Percentiles rank a stretch among this genome's conserved stretches.
Conservation (phyloP, 2,113 vertebrate genomes). For the Eira barbara region DNA sequence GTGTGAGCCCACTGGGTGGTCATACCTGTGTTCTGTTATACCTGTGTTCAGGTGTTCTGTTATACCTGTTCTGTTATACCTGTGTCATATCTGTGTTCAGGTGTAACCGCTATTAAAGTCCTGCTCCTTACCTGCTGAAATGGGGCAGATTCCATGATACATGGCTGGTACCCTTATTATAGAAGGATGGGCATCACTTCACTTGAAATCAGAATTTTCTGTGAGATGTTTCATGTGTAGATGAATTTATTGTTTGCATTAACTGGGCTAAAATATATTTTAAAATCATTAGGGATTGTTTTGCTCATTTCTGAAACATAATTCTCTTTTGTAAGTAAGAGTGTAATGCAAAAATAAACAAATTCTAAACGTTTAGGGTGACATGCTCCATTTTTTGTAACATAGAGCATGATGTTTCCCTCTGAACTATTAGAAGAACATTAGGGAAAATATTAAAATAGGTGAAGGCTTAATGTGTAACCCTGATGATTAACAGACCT, state of each 20-base stretch:
- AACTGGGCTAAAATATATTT: not conserved
- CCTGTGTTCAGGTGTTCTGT: no score
- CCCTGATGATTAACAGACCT: no score
- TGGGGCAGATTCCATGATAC: not conserved
- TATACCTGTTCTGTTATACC: no score
- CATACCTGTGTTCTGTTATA: not conserved
- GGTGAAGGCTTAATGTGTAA: not conserved
- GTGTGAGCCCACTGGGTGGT: not conserved
- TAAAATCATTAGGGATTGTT: not conserved
- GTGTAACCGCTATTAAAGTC: not conserved
- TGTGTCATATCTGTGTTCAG: not conserved
- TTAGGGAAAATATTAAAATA: not conserved
- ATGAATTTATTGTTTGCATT: not conserved
- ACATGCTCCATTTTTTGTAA: not conserved
- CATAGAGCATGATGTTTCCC: not conserved
- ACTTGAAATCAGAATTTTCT: not conserved
- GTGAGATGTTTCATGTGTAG: not conserved
- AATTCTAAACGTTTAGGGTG: not conserved
- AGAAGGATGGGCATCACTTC: not conserved
- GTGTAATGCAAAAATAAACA: not conserved
- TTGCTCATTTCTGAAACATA: not conserved
- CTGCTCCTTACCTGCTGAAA: not conserved
- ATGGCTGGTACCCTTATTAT: not conserved
- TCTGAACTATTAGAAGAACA: not conserved
- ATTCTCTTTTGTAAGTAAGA: not conserved